Percentiles rank a stretch among this genome's conserved stretches.
phyloP scores from a whole-genome alignment of 64 coral and sea anemone genomes.

The Trachythela sp. region DNA sequence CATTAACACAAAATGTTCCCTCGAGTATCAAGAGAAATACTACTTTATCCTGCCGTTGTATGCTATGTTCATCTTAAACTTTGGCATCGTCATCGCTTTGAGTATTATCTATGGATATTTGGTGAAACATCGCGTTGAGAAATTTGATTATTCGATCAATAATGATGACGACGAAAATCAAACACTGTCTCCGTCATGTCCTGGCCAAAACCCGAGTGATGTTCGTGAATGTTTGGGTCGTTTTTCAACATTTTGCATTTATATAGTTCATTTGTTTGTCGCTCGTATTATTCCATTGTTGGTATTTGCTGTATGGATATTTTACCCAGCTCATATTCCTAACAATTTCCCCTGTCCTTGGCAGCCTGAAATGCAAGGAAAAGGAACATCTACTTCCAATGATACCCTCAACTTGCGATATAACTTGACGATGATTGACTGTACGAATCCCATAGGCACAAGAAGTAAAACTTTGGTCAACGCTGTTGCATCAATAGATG shows the following conservation, averaged over 20 bases:
- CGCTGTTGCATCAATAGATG: neutral
- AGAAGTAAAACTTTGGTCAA: neutral
- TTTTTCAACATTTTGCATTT: too few species aligned
- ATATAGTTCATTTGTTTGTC: too few species aligned
- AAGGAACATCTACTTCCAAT: neutral
- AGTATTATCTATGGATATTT: slow-evolving; percentile 3
- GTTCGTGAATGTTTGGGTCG: neutral
- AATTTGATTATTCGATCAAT: neutral
- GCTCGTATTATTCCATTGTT: too few species aligned
- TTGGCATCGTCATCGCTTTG: neutral
- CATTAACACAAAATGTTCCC: neutral
- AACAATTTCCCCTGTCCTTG: neutral
- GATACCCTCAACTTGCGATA: neutral
- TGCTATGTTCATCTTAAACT: neutral
- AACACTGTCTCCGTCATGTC: neutral
- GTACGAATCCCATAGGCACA: neutral
- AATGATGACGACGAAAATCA: neutral
- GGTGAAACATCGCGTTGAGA: too few species aligned
- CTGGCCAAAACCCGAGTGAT: neutral
- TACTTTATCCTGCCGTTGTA: neutral
- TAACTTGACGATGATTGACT: neutral
- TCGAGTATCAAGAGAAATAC: neutral
- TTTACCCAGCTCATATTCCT: neutral
- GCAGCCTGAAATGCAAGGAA: neutral
- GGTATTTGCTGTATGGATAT: too few species aligned